Percentiles rank a stretch among this genome's conserved stretches.
phyloP scores from a whole-genome alignment of 2,113 vertebrate genomes.

The Halcyon malimbica region DNA sequence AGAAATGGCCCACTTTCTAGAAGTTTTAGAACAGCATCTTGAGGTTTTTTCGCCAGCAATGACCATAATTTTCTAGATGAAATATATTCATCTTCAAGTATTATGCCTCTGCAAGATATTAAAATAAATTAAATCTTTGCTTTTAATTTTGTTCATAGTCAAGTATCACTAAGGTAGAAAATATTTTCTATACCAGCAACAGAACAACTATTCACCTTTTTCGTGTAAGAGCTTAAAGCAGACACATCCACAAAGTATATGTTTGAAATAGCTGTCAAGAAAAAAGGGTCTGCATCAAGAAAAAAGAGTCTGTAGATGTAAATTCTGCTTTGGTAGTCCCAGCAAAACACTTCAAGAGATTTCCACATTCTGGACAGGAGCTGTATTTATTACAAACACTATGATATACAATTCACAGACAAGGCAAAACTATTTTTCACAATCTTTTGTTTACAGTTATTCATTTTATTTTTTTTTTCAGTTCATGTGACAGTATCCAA shows the following conservation, averaged over 20 bases:
- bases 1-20: background rate
- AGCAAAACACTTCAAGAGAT: background rate
- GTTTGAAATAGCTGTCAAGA: background rate
- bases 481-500: background rate
- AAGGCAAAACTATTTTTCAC: background rate
- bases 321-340: background rate
- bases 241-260: background rate
- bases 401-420: background rate
- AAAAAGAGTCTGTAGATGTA: background rate
- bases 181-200: background rate
- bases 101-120: background rate
- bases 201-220: background rate
- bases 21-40: background rate
- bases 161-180: background rate
- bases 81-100: background rate
- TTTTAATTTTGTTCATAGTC: background rate
- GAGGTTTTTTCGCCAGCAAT: background rate
- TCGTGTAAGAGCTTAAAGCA: background rate
- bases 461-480: background rate
- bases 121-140: background rate
- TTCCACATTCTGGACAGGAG: background rate
- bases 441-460: background rate
- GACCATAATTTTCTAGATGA: background rate
- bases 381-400: background rate
- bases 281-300: background rate